Evolutionary conservation across 2,113 vertebrate species (phyloP), one percentile per base, ranked within the genome.

Genomic region (Egretta garzetta): DNA sequence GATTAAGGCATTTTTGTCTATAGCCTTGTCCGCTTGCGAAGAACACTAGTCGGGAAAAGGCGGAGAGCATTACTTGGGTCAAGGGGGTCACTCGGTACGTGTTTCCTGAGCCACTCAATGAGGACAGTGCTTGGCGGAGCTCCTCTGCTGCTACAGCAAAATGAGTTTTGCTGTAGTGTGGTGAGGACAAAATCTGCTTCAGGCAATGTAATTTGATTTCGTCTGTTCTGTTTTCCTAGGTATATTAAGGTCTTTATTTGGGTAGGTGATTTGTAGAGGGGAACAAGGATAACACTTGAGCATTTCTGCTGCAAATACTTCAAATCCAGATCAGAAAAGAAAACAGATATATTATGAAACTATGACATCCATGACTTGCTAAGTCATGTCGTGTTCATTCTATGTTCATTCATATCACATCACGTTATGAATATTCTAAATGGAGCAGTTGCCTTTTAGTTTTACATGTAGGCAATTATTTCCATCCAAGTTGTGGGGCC

Each of bases 331-430:
- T 64, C 28, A n/a, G 62, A 83, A 52, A 70, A 59, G 33, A 43
- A 39, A 45, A 35, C 15, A 20, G 47, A 37, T 92, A 2, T 18
- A 43, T 14, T 14, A 43, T 43, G 41, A 43, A 43, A 43, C 41
- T 6, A 43, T 43, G 41, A 43, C 41, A 43, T 43, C 41, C 41
- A 15, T 43, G 41, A 43, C 41, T 43, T 43, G 41, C 41, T 43
- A 63, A 66, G 49, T 41, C 53, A 7, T 6, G 12, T 75, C 1
- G 3, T 18, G 56, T 75, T 95, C 59, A 1, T 43, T 73, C 73
- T 20, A 2, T 2, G 58, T 83, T 83, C 59, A 2, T 20, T 64
- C 6, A 1, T 70, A 55, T 59, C 3, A 0, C 49, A 12, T 87
- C 56, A 6, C 5, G 1, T 33, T 39, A 3, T 9, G 89, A 93